Evolutionary conservation across 2,113 vertebrate species (phyloP), one percentile per base, ranked within the genome.

Genomic region (Australoheros scitulus): DNA sequence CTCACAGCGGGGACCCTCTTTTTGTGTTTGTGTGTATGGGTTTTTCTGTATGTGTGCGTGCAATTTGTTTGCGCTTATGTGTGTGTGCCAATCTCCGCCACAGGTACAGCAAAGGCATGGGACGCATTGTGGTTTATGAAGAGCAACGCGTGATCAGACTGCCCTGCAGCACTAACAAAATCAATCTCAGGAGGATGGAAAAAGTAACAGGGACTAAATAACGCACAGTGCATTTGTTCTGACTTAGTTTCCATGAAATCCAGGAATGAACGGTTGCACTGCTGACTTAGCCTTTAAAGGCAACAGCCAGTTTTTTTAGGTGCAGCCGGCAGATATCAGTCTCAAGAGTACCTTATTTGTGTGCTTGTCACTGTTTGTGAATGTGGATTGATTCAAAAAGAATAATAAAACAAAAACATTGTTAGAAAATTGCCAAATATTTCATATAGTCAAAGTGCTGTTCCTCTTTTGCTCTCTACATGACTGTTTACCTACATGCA

Each of bases 1-100:
- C 91, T 90, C 92, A 75, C 93, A 92, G 93, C 86, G 8, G 91
- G 91, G 89, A 75, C 43, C 79, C 81, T 91, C 90, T 92, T 92
- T 94, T 91, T 94, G 91, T 94, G 86, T 90, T 77, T 82, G 81
- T 88, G 89, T 79, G 91, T 77, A 58, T 79, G 80, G 82, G 82
- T 61, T 84, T 84, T 88, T 82, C 56, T 89, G 79, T 92, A 76
- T 79, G 89, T 90, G 88, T 50, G 79, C 65, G 52, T 87, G 85
- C 24, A 20, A 83, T 88, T 87, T 88, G 79, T 83, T 82, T 81
- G 76, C 76, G 59, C 82, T 55, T 86, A 56, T 79, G 70, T 79
- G 81, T 79, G 81, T 77, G 65, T 11, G 59, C 64, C 90, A 82
- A 70, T 92, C 87, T 90, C 84, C 59, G 38, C 77, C 76, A 18